Evolutionary conservation across 2,888 invertebrate species (phyloP), one percentile per base, ranked within the genome.

Genomic region (Altica lythri): DNA sequence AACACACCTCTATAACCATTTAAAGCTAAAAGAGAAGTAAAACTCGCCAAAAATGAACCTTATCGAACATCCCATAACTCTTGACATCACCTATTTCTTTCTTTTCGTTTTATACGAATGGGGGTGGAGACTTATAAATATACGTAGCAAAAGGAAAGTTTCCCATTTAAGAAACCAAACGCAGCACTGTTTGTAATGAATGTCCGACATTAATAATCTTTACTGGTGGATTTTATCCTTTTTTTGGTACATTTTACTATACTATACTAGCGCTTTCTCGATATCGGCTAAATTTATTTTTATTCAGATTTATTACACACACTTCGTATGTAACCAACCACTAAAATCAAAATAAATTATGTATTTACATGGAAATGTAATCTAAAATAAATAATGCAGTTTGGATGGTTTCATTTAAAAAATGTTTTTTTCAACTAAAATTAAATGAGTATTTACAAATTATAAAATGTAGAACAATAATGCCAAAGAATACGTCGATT

Each of bases 51-150:
- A 77, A 78, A 78, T 78, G 77, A 78, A 77, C 77, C 78, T 77
- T 78, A 78, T 78, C 77, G 77, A 75, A 73, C 75, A 73, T 76
- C 76, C 77, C 77, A 77, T 78, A 78, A 77, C 75, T 78, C 77
- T 77, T 73, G 75, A 74, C 77, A 77, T 77, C 77, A 76, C 77
- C 77, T 77, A 76, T 75, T 77, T 77, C 75, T 77, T 76, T 76
- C 73, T 73, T 42, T 68, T 67, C 70, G 68, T 68, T 69, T 73
- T 74, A 74, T 74, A 77, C 64, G 72, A 68, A 67, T 64, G 70
- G 69, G 73, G 72, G 74, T 71, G 73, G 75, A 72, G 74, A 74
- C 75, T 74, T 75, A 74, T 75, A 75, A 74, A 75, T 75, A 73
- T 72, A 71, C 73, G 74, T 71, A 70, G 68, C 73, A 67, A 67